Conservation (phyloP, 2,888 invertebrate species). For the Bombyx huttoni region DNA sequence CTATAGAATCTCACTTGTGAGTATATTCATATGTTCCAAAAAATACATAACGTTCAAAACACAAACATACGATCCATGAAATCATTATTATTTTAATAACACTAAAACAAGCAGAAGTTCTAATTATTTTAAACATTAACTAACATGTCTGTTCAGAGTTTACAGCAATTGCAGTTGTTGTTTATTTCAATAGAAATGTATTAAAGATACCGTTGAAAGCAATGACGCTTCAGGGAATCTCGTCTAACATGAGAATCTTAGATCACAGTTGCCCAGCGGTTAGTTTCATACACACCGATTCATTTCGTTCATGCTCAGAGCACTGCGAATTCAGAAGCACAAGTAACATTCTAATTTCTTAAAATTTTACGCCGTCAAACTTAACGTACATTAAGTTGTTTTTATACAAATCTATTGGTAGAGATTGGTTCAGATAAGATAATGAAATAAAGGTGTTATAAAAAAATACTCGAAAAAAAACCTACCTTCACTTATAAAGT, state of each 20-base stretch:
- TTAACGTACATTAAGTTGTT: too few species aligned
- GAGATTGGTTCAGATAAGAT: too few species aligned
- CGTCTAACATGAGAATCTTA: constrained; percentile 41
- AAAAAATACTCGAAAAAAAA: too few species aligned
- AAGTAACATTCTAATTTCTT: not conserved
- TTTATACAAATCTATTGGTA: too few species aligned
- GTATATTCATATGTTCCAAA: too few species aligned
- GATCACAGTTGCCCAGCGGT: constrained; percentile 24
- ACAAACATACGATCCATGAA: not conserved
- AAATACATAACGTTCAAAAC: too few species aligned
- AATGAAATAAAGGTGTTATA: too few species aligned
- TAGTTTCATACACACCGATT: constrained; percentile 52
- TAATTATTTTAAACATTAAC: not conserved
- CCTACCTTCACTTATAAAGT: too few species aligned
- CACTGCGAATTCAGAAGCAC: not conserved
- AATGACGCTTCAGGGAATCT: constrained; percentile 27
- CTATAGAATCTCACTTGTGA: too few species aligned
- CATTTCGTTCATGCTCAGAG: constrained; percentile 48
- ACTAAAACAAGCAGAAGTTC: not conserved
- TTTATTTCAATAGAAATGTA: constrained; percentile 5
- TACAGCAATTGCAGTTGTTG: not conserved
- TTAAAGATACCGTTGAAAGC: constrained; percentile 23
- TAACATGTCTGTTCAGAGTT: not conserved
- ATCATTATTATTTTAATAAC: constrained; percentile 1
- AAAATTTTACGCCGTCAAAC: too few species aligned